Conservation (phyloP, 2,888 invertebrate genomes). For the Proisotoma minuta region DNA sequence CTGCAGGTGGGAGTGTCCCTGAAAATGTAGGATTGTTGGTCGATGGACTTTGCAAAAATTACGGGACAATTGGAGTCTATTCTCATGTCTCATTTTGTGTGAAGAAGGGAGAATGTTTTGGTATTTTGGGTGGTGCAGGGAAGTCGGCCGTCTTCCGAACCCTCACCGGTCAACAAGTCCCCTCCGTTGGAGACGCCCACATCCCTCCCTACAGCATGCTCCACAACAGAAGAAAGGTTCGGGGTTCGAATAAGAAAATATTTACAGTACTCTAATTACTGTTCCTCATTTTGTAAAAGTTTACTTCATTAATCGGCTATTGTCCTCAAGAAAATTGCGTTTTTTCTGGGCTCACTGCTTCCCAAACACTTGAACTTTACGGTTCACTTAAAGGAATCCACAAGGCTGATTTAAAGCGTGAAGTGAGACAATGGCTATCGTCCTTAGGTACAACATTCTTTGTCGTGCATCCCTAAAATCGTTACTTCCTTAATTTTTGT, state of each 20-base stretch:
- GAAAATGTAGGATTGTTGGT: slow-evolving; percentile 21
- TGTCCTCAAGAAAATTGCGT: slow-evolving; percentile 18
- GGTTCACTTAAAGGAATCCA: slow-evolving; percentile 17
- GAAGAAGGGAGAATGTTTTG: slow-evolving; percentile 26
- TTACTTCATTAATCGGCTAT: slow-evolving; percentile 17
- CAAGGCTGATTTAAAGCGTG: neutral
- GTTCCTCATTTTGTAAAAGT: slow-evolving; percentile 9
- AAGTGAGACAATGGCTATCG: slow-evolving; percentile 22
- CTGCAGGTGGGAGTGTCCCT: slow-evolving; percentile 9
- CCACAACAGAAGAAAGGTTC: slow-evolving; percentile 11
- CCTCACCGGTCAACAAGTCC: slow-evolving; percentile 17
- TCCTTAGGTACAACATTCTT: slow-evolving; percentile 17
- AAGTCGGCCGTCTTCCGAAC: slow-evolving; percentile 21
- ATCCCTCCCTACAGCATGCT: slow-evolving; percentile 18
- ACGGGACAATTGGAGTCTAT: slow-evolving; percentile 16
- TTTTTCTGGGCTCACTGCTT: slow-evolving; percentile 19
- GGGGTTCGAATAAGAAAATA: neutral
- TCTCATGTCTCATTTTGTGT: slow-evolving; percentile 23
- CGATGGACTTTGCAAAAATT: slow-evolving; percentile 27
- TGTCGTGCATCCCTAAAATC: neutral
- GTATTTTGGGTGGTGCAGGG: slow-evolving; percentile 23
- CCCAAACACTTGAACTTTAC: slow-evolving; percentile 18
- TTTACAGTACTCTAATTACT: slow-evolving; percentile 4
- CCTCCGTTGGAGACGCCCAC: slow-evolving; percentile 17
- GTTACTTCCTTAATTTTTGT: too few relatives aligned